These are phyloP conservation scores for Corythoichthys haematopterus DNA, from an alignment of 2,113 vertebrate species.

Conservation along the genomic window DNA sequence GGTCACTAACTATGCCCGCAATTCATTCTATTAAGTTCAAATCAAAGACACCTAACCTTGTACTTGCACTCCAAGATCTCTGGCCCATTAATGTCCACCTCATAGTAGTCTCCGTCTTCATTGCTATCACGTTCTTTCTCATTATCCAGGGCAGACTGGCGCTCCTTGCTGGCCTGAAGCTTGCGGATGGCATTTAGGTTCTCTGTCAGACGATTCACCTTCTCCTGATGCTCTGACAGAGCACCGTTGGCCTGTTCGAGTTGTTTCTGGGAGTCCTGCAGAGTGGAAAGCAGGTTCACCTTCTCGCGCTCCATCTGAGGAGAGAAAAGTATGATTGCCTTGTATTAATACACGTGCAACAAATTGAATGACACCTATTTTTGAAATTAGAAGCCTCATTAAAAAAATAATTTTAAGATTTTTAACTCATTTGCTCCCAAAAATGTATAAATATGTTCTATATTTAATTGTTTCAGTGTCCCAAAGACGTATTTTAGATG, in stretches of 20 bases:
- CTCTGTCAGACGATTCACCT: slow-evolving; percentile 87
- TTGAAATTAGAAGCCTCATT: too few relatives aligned
- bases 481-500: too few relatives aligned
- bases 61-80: slow-evolving; percentile 98
- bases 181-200: slow-evolving; percentile 85
- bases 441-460: too few relatives aligned
- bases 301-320: slow-evolving; percentile 95
- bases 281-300: slow-evolving; percentile 80
- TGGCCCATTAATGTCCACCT: slow-evolving; percentile 95
- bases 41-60: slow-evolving; percentile 60
- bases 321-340: neutral
- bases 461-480: too few relatives aligned
- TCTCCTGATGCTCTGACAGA: slow-evolving; percentile 88
- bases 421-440: too few relatives aligned
- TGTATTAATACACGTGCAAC: too few relatives aligned
- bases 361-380: too few relatives aligned
- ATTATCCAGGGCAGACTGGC: slow-evolving; percentile 89
- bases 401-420: too few relatives aligned
- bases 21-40: neutral
- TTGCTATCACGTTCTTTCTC: slow-evolving; percentile 94
- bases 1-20: neutral
- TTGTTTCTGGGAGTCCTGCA: slow-evolving; percentile 96
- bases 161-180: slow-evolving; percentile 91
- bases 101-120: slow-evolving; percentile 95
- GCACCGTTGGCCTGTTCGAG: slow-evolving; percentile 86